Evolutionary conservation across 2,113 vertebrate genomes (phyloP).

Genomic region (Erinaceus europaeus): DNA sequence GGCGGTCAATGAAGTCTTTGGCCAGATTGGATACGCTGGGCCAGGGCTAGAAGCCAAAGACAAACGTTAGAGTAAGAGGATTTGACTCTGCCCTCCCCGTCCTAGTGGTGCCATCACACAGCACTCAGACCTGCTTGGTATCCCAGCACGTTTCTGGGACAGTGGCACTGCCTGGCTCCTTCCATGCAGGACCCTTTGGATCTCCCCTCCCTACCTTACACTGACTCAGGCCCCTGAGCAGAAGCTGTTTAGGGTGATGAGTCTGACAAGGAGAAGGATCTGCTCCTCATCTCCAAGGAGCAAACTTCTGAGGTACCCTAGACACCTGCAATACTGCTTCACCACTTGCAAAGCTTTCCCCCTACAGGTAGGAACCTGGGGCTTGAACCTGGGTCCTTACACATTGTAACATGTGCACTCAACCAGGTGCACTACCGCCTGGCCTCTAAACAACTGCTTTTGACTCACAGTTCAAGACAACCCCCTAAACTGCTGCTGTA

Average conservation of each 20-base stretch:
- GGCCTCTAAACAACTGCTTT: not conserved
- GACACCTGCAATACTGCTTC: too few species aligned
- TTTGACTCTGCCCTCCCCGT: not conserved
- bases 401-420: too few species aligned
- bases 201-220: not conserved
- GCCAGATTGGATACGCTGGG: slow-evolving; percentile 97
- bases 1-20: slow-evolving; percentile 97
- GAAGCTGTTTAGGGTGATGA: not conserved
- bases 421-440: too few species aligned
- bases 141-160: not conserved
- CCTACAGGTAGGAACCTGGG: too few species aligned
- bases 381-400: too few species aligned
- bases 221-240: not conserved
- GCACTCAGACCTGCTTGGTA: not conserved
- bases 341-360: too few species aligned
- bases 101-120: not conserved
- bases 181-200: not conserved
- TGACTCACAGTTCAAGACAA: slow-evolving; percentile 7
- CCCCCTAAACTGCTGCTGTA: not conserved
- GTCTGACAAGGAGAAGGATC: not conserved
- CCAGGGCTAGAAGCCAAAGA: slow-evolving; percentile 89
- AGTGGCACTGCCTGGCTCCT: not conserved
- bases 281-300: not conserved
- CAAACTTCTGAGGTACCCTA: not conserved
- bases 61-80: slow-evolving; percentile 27